phyloP scores from a whole-genome alignment of 2,797 vertebrate genomes.

The Paguma larvata region DNA sequence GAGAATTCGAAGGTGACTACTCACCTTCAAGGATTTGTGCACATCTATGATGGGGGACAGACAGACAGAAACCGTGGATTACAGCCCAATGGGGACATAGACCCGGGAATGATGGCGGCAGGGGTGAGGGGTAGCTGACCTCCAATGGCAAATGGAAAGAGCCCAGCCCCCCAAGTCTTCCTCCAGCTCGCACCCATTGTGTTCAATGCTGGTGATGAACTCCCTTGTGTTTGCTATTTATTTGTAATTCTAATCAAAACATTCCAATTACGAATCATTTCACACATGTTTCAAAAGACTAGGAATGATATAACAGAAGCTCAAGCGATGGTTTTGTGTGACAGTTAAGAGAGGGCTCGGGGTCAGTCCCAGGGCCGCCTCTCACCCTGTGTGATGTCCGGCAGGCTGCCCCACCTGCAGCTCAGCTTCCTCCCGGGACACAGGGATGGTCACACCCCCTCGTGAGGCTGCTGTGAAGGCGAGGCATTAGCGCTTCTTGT shows the following conservation, averaged over 20 bases:
- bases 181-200: not conserved
- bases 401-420: not conserved
- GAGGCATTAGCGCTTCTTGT: no score
- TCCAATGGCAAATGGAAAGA: not conserved
- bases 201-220: not conserved
- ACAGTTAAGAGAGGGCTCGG: not conserved
- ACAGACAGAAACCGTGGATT: not conserved
- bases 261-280: not conserved
- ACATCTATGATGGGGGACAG: not conserved
- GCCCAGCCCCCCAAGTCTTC: not conserved
- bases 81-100: not conserved
- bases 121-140: not conserved
- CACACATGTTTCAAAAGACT: not conserved
- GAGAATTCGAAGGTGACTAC: not conserved
- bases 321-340: not conserved
- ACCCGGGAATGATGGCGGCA: not conserved
- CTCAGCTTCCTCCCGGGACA: not conserved
- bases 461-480: not conserved
- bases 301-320: not conserved
- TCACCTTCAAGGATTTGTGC: not conserved
- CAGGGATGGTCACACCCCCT: no score
- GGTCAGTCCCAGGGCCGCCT: not conserved
- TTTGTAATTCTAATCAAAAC: not conserved
- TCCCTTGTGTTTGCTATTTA: not conserved
- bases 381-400: fast-evolving